These are phyloP conservation scores for Drosophila littoralis DNA, from an alignment of 1,140 invertebrate genomes.

Conservation along the genomic window DNA sequence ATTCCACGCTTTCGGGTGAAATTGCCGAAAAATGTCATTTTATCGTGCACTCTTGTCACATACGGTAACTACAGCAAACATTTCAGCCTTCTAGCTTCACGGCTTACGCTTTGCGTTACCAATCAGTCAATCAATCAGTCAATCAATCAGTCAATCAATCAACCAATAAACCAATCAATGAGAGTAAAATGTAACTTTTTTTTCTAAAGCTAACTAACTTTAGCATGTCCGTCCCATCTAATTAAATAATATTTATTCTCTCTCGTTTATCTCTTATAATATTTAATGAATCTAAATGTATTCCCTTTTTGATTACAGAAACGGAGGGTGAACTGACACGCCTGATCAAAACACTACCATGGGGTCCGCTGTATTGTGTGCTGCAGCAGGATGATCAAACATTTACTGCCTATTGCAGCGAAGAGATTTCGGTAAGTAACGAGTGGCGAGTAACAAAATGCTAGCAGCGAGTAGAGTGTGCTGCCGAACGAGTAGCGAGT, in stretches of 20 bases:
- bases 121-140: no score
- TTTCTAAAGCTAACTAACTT: no score
- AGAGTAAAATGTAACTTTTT: no score
- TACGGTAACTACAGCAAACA: no score
- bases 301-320: constrained; percentile 56
- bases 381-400: constrained; percentile 93
- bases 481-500: not conserved
- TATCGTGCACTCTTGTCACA: no score
- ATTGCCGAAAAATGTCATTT: no score
- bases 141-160: no score
- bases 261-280: not conserved
- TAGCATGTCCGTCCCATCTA: no score
- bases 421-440: constrained; percentile 91
- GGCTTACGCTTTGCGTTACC: no score
- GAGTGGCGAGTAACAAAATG: not conserved
- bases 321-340: constrained; percentile 77
- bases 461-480: not conserved
- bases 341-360: constrained; percentile 85
- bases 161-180: no score
- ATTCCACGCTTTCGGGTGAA: no score
- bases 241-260: not conserved
- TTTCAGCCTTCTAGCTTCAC: no score
- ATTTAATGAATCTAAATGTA: not conserved
- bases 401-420: constrained; percentile 93
- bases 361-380: constrained; percentile 95